Evolutionary conservation across 64 coral and sea anemone genomes (phyloP), one percentile per base, ranked within the genome.

Genomic region (Anthopleura sola): DNA sequence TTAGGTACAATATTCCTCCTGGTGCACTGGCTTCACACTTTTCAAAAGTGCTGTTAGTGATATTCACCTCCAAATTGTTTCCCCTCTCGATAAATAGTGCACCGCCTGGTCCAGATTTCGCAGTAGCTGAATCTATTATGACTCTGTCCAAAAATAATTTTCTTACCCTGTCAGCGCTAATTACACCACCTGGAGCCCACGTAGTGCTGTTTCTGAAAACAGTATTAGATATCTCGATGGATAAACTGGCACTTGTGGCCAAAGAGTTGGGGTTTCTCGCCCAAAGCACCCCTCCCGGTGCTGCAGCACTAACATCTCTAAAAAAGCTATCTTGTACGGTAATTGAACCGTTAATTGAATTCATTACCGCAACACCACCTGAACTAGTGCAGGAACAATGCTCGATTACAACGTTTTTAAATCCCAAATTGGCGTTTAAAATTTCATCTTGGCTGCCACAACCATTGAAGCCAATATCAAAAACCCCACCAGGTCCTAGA

Each of bases 41-140:
- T 16, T 71, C 12, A 29, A 71, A 71, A 71, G 66, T 71, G 66
- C 66, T 71, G 66, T 71, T 71, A 71, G n/a, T 31, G 29, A 71
- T 71, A 4, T 71, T 71, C 3, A 71, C 28, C 13, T 71, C 14
- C 28, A 71, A 12, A 15, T 71, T 16, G 15, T 71, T 71, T 12
- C 17, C 28, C 14, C 66, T 29, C 29, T 71, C 10, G 31, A 71
- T 71, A 11, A 12, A 14, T 14, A 71, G 28, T 34, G 1, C 66
- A 32, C 26, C 66, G 14, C 66, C 66, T 71, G 66, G 26, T 31
- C n/a, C 66, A 11, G 8, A 10, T 1, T 28, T 1, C n/a, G 66
- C 29, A 71, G 11, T 32, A 1, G 66, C 66, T 28, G 66, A 71
- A 71, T 71, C 66, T 29, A 71, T 71, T 29, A 13, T 16, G 3